A percentile compares a stretch with the other conserved stretches of the same genome.
Evolutionary conservation across 2,888 invertebrate species (phyloP).

Genomic region (Drosophila bunnanda): DNA sequence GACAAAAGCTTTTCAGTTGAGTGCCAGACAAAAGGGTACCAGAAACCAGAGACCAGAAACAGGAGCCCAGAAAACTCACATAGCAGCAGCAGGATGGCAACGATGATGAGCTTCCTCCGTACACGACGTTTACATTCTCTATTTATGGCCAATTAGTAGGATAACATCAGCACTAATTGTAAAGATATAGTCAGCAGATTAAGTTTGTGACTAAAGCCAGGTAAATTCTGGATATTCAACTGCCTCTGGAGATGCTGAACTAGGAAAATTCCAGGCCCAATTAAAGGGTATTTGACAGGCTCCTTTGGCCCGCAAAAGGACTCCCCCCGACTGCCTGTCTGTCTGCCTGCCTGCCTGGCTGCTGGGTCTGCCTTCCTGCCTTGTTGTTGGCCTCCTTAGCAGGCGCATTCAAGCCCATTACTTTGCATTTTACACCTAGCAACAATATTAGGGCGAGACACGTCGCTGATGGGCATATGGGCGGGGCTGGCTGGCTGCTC

Average conservation of each 20-base stretch:
- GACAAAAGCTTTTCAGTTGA: conserved; percentile 80
- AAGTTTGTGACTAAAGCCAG: background rate
- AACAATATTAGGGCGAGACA: conserved; percentile 48
- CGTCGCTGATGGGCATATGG: conserved; percentile 34
- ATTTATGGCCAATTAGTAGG: conserved; percentile 37
- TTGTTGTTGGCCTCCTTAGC: conserved; percentile 54
- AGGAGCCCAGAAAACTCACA: conserved; percentile 26
- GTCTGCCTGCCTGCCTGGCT: background rate
- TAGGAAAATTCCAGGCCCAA: background rate
- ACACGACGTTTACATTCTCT: conserved; percentile 28
- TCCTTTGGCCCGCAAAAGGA: background rate
- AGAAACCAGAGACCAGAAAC: conserved; percentile 37
- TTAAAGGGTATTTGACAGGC: conserved; percentile 21
- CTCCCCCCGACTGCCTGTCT: background rate
- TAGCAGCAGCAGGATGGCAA: background rate
- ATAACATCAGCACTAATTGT: conserved; percentile 1
- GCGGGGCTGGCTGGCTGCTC: conserved; percentile 37
- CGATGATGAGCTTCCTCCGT: background rate
- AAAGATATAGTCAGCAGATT: background rate
- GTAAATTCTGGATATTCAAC: background rate
- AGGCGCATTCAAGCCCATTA: conserved; percentile 72
- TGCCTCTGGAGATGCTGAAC: background rate
- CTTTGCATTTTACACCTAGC: conserved; percentile 79
- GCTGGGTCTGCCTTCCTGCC: conserved; percentile 21
- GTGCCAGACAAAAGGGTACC: conserved; percentile 73